These are phyloP conservation scores for Pristionchus fissidentatus DNA, from an alignment of 2,888 invertebrate genomes.

Conservation along the genomic window DNA sequence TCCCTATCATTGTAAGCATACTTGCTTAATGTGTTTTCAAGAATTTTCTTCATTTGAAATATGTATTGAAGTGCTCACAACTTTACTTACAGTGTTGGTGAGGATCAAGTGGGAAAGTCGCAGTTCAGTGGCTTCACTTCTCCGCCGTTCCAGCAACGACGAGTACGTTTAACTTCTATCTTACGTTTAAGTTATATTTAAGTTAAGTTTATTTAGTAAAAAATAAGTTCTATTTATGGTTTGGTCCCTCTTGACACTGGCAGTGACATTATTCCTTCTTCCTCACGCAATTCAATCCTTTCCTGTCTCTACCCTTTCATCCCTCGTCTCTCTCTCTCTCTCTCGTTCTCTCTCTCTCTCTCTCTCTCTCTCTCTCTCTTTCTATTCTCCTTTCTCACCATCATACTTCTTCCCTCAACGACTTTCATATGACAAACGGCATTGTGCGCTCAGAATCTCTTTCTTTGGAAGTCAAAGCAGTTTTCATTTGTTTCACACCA, in stretches of 20 bases:
- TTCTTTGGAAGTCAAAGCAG: not conserved
- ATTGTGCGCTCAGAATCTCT: conserved; percentile 6
- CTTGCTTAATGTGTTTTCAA: not conserved
- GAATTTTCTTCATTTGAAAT: not conserved
- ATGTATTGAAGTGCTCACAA: not conserved
- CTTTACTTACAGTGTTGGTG: not conserved
- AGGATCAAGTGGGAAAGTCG: conserved; percentile 36
- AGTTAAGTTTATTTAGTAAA: not conserved
- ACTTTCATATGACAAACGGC: conserved; percentile 1
- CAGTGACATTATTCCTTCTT: not conserved
- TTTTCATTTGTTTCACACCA: conserved; percentile 15
- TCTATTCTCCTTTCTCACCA: not conserved
- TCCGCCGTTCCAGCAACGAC: conserved; percentile 11
- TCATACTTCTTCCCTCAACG: conserved; percentile 16
- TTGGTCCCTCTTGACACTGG: not conserved
- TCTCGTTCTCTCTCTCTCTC: conserved; percentile 14
- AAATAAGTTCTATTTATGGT: no score
- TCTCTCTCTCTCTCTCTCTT: conserved; percentile 9
- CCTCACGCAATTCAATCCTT: not conserved
- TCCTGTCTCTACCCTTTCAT: conserved; percentile 16
- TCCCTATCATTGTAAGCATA: no score
- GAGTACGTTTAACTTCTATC: not conserved
- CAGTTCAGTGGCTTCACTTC: conserved; percentile 30
- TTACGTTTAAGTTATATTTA: not conserved
- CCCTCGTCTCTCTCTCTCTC: not conserved